Evolutionary conservation across 1,140 invertebrate species (phyloP), one percentile per base, ranked within the genome.

Genomic region (Drosophila parabipectinata): DNA sequence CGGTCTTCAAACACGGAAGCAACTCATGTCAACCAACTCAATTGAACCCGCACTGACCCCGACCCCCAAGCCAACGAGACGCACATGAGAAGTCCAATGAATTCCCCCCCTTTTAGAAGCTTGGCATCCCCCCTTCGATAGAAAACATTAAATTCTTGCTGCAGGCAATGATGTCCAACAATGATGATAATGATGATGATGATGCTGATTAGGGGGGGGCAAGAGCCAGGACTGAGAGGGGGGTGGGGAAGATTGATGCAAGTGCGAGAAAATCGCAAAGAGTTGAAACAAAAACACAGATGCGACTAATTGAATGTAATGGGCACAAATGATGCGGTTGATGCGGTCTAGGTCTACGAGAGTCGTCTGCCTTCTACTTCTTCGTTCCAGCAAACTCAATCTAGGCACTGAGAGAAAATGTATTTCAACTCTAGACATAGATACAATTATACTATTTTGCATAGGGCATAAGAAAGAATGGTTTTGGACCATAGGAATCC

Each of bases 231-330:
- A 44, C 32, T 12, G 24, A 24, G 24, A 24, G 45, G 24, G 21
- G 21, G 21, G 21, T 21, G 21, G 21, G 45, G 68, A 47, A 58
- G 54, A 37, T 64, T 52, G 48, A 44, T 64, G 69, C 57, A 74
- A 82, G 73, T 82, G 79, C 79, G 79, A 81, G 79, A 82, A 82
- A 77, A 82, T 82, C 59, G 78, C 78, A 81, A 77, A 77, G 66
- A 64, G 52, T 63, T 69, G 76, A 44, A 77, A 78, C 64, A 78
- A 74, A 72, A 72, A 72, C 62, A 74, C 81, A 73, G 76, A 83
- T 73, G 79, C 67, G 48, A 83, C 84, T 88, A 88, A 83, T 88
- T 88, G 83, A 87, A 79, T 88, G 79, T 87, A 88, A 87, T 87
- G 76, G 83, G 76, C 83, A 88, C 83, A 87, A 87, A 88, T 88